A percentile compares a stretch with the other conserved stretches of the same genome.
Conservation (phyloP, 1,140 invertebrate species). For the Grapholita molesta region DNA sequence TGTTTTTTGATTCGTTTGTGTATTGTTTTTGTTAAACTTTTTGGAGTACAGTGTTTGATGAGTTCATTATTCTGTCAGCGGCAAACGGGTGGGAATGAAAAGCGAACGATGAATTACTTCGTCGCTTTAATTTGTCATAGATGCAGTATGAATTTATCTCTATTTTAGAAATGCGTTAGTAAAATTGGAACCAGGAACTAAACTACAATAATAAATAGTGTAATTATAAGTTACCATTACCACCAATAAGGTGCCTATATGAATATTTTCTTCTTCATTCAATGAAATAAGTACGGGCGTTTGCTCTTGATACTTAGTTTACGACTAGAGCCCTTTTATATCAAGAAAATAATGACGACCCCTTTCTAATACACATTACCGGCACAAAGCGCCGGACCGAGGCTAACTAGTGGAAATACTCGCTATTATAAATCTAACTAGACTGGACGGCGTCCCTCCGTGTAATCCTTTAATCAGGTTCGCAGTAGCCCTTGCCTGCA, state of each 20-base stretch:
- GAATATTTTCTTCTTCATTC: too few relatives aligned
- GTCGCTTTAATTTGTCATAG: too few relatives aligned
- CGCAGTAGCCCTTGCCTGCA: constrained; percentile 68
- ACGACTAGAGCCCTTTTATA: not conserved
- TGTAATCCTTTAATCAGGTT: constrained; percentile 76
- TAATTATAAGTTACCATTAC: too few relatives aligned
- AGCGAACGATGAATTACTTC: too few relatives aligned
- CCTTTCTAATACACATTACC: not conserved
- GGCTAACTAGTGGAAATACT: constrained; percentile 73
- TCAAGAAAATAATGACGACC: not conserved
- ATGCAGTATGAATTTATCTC: too few relatives aligned
- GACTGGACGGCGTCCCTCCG: constrained; percentile 62
- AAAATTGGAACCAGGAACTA: too few relatives aligned
- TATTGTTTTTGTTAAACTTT: constrained; percentile 1
- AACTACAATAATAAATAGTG: too few relatives aligned
- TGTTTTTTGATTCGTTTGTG: constrained; percentile 33
- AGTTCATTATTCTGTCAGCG: not conserved
- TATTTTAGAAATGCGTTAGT: too few relatives aligned
- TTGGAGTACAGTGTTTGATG: not conserved
- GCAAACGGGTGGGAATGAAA: not conserved
- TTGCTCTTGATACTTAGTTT: not conserved
- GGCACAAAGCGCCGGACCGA: constrained; percentile 29
- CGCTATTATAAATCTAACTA: constrained; percentile 74
- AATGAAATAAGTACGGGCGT: not conserved
- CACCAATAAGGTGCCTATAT: too few relatives aligned